Conservation (phyloP, 2,113 vertebrate genomes). For the Callaeas wilsoni region DNA sequence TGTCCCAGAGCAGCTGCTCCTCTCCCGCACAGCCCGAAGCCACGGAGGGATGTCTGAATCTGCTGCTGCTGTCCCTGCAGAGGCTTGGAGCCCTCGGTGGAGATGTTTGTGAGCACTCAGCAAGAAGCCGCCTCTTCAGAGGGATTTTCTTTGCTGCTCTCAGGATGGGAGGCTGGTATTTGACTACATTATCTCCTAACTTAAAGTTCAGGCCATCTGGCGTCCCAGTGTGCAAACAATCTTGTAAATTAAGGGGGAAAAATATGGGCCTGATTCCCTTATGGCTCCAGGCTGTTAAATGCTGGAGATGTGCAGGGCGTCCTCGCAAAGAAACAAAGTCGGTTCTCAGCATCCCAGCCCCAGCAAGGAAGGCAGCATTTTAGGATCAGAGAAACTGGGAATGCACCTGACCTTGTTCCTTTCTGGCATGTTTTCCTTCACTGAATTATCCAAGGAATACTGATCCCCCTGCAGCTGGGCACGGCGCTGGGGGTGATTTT, state of each 20-base stretch:
- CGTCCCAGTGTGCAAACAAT: conserved; percentile 70
- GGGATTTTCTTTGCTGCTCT: conserved; percentile 38
- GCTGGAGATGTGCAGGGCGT: conserved; percentile 11
- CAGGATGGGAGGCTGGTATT: conserved; percentile 55
- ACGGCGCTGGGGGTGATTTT: too few relatives aligned
- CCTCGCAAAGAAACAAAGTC: neutral
- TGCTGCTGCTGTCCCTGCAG: neutral
- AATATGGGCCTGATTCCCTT: conserved; percentile 64
- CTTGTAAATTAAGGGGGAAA: conserved; percentile 69
- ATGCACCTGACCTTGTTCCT: neutral
- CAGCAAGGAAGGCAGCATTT: neutral
- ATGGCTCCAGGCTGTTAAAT: conserved; percentile 34
- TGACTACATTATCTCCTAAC: conserved; percentile 69
- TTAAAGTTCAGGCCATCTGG: conserved; percentile 77
- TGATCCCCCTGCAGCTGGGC: too few relatives aligned
- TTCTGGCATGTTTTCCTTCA: neutral
- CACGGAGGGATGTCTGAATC: accelerated
- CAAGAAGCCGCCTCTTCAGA: neutral
- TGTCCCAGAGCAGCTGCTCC: neutral
- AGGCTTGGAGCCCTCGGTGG: neutral
- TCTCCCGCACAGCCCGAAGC: neutral
- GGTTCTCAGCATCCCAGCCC: neutral
- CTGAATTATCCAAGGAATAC: accelerated
- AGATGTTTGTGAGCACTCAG: neutral
- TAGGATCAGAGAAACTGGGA: neutral